These are phyloP conservation scores for Onthophagus taurus DNA, from an alignment of 1,140 invertebrate genomes.

Conservation along the genomic window DNA sequence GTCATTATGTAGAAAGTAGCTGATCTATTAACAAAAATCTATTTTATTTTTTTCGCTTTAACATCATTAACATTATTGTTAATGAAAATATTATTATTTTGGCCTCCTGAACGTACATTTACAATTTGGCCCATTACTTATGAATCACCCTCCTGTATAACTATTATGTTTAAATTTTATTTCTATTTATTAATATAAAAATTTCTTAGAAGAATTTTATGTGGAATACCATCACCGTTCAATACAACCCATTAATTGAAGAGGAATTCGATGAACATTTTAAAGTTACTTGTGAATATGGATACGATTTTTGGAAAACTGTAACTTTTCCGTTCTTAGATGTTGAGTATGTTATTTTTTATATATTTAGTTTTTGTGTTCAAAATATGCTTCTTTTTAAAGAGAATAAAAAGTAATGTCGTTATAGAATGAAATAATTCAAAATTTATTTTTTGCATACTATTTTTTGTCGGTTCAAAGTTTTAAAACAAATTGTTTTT, in stretches of 20 bases:
- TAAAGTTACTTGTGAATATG: conserved; percentile 93
- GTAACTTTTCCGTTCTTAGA: conserved; percentile 91
- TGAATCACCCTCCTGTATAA: too few relatives aligned
- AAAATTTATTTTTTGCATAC: background rate
- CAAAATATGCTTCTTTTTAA: background rate
- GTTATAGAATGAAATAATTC: conserved; percentile 1
- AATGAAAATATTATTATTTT: too few relatives aligned
- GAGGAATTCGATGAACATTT: conserved; percentile 93
- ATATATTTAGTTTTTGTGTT: background rate
- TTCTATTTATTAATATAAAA: conserved; percentile 27
- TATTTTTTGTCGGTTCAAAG: background rate
- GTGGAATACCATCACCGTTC: conserved; percentile 93
- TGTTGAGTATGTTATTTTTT: conserved; percentile 70
- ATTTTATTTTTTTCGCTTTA: too few relatives aligned
- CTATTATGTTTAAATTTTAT: conserved; percentile 20
- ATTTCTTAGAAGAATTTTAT: conserved; percentile 76
- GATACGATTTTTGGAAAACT: conserved; percentile 94
- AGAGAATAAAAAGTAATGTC: too few relatives aligned
- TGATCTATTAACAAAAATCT: too few relatives aligned
- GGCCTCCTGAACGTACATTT: too few relatives aligned
- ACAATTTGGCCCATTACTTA: too few relatives aligned
- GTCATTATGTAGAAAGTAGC: too few relatives aligned
- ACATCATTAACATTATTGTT: too few relatives aligned
- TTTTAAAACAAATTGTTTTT: conserved; percentile 29
- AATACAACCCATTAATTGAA: conserved; percentile 88